Evolutionary conservation across 2,113 vertebrate species (phyloP).

Genomic region (Elaphurus davidianus): DNA sequence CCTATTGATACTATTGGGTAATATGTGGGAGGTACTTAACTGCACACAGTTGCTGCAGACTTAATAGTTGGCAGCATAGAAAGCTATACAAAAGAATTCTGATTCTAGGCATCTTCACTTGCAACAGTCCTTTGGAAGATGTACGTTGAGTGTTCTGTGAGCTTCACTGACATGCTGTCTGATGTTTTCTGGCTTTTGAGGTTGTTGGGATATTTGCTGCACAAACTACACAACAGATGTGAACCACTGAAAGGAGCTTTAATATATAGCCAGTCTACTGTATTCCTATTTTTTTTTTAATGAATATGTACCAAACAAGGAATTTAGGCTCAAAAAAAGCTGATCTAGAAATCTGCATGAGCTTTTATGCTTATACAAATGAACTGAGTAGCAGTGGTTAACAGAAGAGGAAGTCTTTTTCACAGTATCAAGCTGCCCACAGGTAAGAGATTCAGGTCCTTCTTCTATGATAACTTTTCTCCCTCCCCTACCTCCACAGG

Average conservation of each 20-base stretch:
- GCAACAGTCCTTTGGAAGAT: constrained; percentile 68
- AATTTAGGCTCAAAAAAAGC: constrained; percentile 78
- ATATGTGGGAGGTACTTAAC: constrained; percentile 80
- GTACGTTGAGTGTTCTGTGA: constrained; percentile 63
- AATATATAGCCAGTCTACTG: constrained; percentile 57
- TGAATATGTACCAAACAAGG: constrained; percentile 72
- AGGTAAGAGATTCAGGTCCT: constrained; percentile 80
- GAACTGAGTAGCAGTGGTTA: constrained; percentile 73
- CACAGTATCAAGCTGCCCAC: constrained; percentile 67
- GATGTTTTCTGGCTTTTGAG: constrained; percentile 50
- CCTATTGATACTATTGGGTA: constrained; percentile 74
- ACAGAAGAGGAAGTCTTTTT: constrained; percentile 78
- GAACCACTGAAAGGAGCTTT: constrained; percentile 63
- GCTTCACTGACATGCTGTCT: constrained; percentile 65
- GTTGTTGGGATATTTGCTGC: constrained; percentile 70
- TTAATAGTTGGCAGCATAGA: constrained; percentile 78
- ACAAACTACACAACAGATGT: constrained; percentile 70
- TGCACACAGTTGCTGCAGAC: constrained; percentile 81
- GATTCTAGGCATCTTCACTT: constrained; percentile 74
- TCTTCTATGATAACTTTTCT: constrained; percentile 40
- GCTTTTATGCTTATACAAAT: constrained; percentile 73
- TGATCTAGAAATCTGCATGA: constrained; percentile 79
- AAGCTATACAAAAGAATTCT: constrained; percentile 76
- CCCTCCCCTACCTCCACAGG: neutral
- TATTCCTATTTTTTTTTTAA: constrained; percentile 38